Evolutionary conservation across 1,140 invertebrate genomes (phyloP).

Genomic region (Spodoptera frugiperda): DNA sequence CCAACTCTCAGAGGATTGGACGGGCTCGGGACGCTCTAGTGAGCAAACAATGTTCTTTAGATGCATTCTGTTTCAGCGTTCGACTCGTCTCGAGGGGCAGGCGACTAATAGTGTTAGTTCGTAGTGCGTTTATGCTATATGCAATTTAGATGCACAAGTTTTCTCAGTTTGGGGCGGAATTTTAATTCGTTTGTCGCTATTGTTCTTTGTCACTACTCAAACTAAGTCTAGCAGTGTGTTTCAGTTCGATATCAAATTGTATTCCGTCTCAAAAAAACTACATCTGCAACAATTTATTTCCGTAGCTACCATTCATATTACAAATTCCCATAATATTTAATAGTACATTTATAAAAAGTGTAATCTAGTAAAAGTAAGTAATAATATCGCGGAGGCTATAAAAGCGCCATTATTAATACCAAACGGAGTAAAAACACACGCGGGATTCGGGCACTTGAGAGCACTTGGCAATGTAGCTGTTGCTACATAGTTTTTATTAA

Average conservation of each 20-base stretch:
- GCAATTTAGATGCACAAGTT: conserved; percentile 31
- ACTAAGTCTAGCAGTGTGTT: neutral
- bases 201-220: neutral
- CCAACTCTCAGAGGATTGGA: conserved; percentile 64
- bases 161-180: conserved; percentile 17
- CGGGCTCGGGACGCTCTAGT: conserved; percentile 58
- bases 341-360: conserved; percentile 26
- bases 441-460: conserved; percentile 63
- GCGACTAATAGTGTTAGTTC: conserved; percentile 55
- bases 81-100: conserved; percentile 35
- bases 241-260: neutral
- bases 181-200: neutral
- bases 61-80: conserved; percentile 50
- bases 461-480: conserved; percentile 56
- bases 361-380: conserved; percentile 46
- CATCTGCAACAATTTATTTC: conserved; percentile 1
- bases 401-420: conserved; percentile 58
- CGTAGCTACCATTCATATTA: neutral
- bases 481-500: conserved; percentile 73
- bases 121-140: conserved; percentile 39
- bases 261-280: neutral
- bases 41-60: conserved; percentile 69
- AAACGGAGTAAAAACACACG: conserved; percentile 65
- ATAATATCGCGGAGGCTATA: conserved; percentile 37
- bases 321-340: conserved; percentile 35